Evolutionary conservation across 2,113 vertebrate genomes (phyloP).

Genomic region (Cynoglossus semilaevis): DNA sequence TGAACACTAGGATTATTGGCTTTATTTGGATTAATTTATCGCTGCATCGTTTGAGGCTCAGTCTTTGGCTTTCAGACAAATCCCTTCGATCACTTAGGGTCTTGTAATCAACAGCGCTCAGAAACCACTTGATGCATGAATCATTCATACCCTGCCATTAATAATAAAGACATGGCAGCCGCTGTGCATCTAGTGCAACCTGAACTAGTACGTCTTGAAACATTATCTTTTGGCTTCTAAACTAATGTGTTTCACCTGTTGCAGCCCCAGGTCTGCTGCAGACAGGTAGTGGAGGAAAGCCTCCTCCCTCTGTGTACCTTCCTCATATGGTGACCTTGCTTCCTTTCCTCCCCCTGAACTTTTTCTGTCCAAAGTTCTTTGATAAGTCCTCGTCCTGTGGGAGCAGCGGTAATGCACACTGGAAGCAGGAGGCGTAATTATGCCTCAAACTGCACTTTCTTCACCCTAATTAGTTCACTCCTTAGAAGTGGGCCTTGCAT

Average conservation of each 20-base stretch:
- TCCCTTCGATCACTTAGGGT: conserved; percentile 48
- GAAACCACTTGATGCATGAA: conserved; percentile 61
- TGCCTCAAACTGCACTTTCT: conserved; percentile 65
- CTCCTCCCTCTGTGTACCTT: conserved; percentile 14
- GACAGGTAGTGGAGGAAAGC: conserved; percentile 30
- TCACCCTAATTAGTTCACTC: conserved; percentile 72
- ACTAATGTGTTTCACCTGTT: conserved; percentile 76
- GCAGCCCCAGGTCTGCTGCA: conserved; percentile 11
- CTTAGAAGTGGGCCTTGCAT: conserved; percentile 68
- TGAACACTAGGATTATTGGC: conserved; percentile 29
- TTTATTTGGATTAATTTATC: conserved; percentile 40
- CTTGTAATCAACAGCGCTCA: conserved; percentile 49
- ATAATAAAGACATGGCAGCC: conserved; percentile 71
- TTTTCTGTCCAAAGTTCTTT: conserved; percentile 57
- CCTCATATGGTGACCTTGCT: conserved; percentile 42
- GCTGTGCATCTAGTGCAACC: conserved; percentile 64
- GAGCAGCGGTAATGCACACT: conserved; percentile 59
- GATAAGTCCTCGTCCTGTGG: conserved; percentile 51
- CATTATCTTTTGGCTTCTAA: conserved; percentile 67
- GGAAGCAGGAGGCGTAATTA: conserved; percentile 66
- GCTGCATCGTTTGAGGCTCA: background rate
- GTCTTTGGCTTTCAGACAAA: conserved; percentile 36
- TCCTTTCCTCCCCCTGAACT: conserved; percentile 50
- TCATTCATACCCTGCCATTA: conserved; percentile 73
- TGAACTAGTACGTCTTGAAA: conserved; percentile 70